Percentiles rank a stretch among this genome's conserved stretches.
Conservation (phyloP, 2,888 invertebrate species). For the Lasioglossum zephyrum region DNA sequence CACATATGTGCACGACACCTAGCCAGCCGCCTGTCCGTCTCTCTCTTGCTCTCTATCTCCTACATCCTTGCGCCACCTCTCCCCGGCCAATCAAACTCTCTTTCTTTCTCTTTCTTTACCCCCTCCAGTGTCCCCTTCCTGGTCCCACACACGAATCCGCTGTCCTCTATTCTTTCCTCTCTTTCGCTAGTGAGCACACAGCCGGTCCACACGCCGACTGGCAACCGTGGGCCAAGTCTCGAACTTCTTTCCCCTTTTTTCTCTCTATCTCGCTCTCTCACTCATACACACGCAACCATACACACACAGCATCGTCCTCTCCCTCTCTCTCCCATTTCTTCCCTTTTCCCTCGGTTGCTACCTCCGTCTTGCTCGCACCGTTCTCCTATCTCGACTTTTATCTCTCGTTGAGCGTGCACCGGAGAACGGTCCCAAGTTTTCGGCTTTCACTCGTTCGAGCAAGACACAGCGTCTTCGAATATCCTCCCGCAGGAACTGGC, state of each 20-base stretch:
- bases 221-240: slow-evolving; percentile 58
- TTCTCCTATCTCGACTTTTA: slow-evolving; percentile 48
- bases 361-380: slow-evolving; percentile 20
- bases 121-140: slow-evolving; percentile 16
- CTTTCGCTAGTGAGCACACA: slow-evolving; percentile 55
- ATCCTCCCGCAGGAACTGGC: slow-evolving; percentile 17
- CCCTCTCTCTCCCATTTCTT: slow-evolving; percentile 14
- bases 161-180: slow-evolving; percentile 33
- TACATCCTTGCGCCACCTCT: slow-evolving; percentile 26
- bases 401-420: slow-evolving; percentile 30
- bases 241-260: slow-evolving; percentile 35
- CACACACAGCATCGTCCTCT: background rate
- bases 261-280: slow-evolving; percentile 20
- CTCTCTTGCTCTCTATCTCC: background rate
- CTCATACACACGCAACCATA: background rate
- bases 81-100: slow-evolving; percentile 13
- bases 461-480: slow-evolving; percentile 26
- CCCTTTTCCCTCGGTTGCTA: slow-evolving; percentile 26
- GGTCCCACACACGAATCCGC: slow-evolving; percentile 17
- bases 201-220: slow-evolving; percentile 63
- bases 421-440: slow-evolving; percentile 42
- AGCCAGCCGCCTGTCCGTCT: slow-evolving; percentile 55
- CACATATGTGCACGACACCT: slow-evolving; percentile 64
- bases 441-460: slow-evolving; percentile 56
- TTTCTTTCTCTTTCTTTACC: slow-evolving; percentile 13